Evolutionary conservation across 2,113 vertebrate species (phyloP).

Genomic region (Sinosuthora webbiana): DNA sequence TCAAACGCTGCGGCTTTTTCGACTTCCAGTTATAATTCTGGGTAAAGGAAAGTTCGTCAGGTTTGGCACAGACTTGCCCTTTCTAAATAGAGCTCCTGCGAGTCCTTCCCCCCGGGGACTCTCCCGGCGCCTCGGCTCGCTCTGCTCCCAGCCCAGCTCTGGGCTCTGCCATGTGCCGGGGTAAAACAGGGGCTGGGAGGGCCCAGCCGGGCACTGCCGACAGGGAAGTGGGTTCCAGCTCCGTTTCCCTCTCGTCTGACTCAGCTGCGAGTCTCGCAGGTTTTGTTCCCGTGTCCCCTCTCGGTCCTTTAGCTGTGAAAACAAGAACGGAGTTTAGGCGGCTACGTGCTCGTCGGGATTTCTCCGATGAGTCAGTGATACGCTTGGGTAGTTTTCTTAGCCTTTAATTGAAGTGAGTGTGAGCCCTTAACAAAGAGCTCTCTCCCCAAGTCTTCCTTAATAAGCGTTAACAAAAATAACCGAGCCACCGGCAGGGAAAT

Average conservation of each 20-base stretch:
- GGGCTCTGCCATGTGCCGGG: background rate
- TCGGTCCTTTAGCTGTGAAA: background rate
- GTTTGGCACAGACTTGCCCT: constrained; percentile 29
- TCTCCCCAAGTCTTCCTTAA: constrained; percentile 19
- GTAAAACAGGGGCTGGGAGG: background rate
- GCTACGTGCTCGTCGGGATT: constrained; percentile 7
- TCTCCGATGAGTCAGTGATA: constrained; percentile 53
- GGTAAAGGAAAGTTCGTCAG: background rate
- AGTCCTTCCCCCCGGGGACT: background rate
- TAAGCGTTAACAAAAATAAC: constrained; percentile 32
- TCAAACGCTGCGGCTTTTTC: constrained; percentile 44
- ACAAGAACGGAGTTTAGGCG: background rate
- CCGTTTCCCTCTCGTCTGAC: background rate
- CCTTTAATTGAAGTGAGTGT: background rate
- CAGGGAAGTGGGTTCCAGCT: background rate
- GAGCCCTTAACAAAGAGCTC: constrained; percentile 35
- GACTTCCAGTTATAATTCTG: constrained; percentile 48
- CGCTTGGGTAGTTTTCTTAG: constrained; percentile 41
- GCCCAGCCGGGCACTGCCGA: accelerated
- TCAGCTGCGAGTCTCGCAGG: background rate
- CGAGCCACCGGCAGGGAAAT: background rate
- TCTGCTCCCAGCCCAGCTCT: background rate
- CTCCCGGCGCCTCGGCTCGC: background rate
- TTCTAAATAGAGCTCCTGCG: background rate
- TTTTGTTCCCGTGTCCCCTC: background rate